Conservation (phyloP, 2,113 vertebrate species). For the Chrysochloris asiatica region DNA sequence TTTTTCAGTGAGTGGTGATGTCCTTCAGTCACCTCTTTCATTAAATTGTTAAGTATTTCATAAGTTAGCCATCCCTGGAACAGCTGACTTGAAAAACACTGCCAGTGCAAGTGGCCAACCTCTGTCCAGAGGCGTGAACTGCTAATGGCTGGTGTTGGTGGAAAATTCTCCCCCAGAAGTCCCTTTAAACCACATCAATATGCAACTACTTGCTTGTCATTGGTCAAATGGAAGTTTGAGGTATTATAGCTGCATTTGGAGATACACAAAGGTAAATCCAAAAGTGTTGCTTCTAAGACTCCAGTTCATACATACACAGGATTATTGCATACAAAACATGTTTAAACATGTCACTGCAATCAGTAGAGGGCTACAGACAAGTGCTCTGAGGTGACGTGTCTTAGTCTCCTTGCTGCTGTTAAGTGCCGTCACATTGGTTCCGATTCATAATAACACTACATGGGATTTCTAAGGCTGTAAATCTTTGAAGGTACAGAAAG, state of each 20-base stretch:
- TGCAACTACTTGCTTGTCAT: neutral
- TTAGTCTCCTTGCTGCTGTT: no score
- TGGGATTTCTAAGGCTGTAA: no score
- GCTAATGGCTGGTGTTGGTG: neutral
- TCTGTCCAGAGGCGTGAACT: slow-evolving; percentile 31
- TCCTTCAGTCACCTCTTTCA: neutral
- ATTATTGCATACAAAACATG: no score
- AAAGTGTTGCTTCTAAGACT: no score
- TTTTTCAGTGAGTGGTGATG: neutral
- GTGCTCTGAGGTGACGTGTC: no score
- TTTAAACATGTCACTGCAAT: no score
- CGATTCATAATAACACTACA: no score
- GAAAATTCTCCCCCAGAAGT: neutral
- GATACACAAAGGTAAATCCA: no score
- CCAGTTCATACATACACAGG: no score
- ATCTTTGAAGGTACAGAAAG: no score
- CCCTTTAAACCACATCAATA: slow-evolving; percentile 10
- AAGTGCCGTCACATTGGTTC: no score
- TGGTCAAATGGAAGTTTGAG: neutral
- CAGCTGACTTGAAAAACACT: slow-evolving; percentile 21
- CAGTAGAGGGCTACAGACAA: no score
- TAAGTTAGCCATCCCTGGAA: neutral
- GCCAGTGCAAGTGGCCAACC: slow-evolving; percentile 30
- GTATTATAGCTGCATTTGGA: neutral
- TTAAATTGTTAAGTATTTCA: slow-evolving; percentile 1